Evolutionary conservation across 2,888 invertebrate genomes (phyloP).

Genomic region (Flexamia atlantica): DNA sequence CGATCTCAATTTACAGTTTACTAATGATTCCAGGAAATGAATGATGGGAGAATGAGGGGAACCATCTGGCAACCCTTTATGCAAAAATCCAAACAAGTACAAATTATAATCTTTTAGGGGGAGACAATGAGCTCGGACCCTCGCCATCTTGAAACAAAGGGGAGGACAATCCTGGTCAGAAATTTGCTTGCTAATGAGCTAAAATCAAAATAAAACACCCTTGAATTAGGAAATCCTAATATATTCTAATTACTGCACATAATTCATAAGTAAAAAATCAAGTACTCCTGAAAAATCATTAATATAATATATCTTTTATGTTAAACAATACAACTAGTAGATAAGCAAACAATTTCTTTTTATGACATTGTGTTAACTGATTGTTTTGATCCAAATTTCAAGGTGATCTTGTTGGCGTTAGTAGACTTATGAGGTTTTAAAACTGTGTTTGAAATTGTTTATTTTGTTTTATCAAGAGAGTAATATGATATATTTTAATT

Average conservation of each 20-base stretch:
- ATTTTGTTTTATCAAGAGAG: no score
- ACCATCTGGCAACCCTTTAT: constrained; percentile 55
- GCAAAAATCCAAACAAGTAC: constrained; percentile 54
- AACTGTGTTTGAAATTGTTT: no score
- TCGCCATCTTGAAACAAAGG: constrained; percentile 53
- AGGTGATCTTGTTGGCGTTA: no score
- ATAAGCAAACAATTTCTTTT: no score
- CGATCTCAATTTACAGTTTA: constrained; percentile 6
- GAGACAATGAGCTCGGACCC: constrained; percentile 41
- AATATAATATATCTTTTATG: no score
- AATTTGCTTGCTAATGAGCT: constrained; percentile 33
- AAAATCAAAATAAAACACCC: constrained; percentile 6
- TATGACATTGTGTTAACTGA: no score
- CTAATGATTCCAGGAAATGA: constrained; percentile 50
- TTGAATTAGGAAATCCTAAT: background rate
- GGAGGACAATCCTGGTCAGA: constrained; percentile 32
- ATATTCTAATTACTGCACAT: background rate
- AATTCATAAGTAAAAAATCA: constrained; percentile 11
- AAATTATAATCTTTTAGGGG: constrained; percentile 56
- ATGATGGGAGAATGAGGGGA: constrained; percentile 20
- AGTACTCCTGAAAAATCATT: no score
- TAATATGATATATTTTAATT: no score
- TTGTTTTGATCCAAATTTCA: no score
- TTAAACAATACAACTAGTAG: no score
- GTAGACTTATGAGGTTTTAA: no score